Evolutionary conservation across 2,113 vertebrate genomes (phyloP).

Genomic region (Antigone vipio): DNA sequence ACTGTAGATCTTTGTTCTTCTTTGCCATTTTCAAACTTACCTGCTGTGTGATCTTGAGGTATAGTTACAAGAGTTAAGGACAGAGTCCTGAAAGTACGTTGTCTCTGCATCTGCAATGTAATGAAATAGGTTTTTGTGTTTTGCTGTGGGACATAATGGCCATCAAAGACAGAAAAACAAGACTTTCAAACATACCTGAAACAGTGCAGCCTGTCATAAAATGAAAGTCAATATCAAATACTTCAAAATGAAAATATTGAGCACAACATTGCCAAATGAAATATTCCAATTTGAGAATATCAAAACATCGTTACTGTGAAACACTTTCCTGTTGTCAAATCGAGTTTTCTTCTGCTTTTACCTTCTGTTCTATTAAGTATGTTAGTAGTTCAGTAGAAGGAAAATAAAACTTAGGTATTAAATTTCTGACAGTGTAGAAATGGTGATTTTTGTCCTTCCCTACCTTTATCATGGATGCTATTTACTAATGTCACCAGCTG

Average conservation of each 20-base stretch:
- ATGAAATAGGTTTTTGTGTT: neutral
- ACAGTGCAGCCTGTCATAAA: neutral
- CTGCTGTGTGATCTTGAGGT: neutral
- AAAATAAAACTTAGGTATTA: neutral
- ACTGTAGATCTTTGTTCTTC: neutral
- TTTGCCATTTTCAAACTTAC: neutral
- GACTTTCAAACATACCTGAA: neutral
- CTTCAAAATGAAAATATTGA: neutral
- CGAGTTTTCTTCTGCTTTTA: neutral
- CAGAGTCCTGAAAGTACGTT: fast-evolving
- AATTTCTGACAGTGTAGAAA: neutral
- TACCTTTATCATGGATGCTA: neutral
- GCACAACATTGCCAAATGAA: neutral
- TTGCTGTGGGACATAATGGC: neutral
- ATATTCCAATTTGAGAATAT: neutral
- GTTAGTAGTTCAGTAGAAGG: neutral
- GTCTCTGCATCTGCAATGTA: neutral
- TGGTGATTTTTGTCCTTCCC: neutral
- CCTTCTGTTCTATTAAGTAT: neutral
- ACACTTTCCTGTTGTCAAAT: fast-evolving
- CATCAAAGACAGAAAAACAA: neutral
- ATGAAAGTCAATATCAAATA: neutral
- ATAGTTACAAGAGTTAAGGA: fast-evolving
- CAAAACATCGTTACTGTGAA: neutral
- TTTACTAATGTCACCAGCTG: neutral